Base-by-base conservation (phyloP, 1,140 invertebrate species). In the Trachymyrmex cornetzi region DNA sequence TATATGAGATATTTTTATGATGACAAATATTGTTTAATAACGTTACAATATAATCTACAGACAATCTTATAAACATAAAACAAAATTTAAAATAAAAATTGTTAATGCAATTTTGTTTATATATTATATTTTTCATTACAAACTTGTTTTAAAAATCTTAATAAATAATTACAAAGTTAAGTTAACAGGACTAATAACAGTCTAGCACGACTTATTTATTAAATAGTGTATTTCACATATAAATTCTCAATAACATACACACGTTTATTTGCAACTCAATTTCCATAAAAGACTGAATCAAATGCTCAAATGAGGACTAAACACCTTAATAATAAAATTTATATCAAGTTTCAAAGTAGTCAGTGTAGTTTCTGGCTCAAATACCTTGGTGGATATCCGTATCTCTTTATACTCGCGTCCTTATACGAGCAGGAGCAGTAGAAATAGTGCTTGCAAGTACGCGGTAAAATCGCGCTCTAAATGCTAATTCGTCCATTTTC, bases 401-500 rank as follows among this genome's bases (percentile, higher is more conserved):
- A 48, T 64, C 59, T 63, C 72, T 19, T 50, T 27, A 55, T 16
- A 55, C 14, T 75, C 61, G 48, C 61, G 34, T 75, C 75, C 63
- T n/a, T 34, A 27, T 22, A 50, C 59, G 44, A 22, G n/a, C 34
- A 14, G 24, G 11, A 16, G 61, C 6, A 9, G 5, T 19, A 1
- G 27, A 81, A 81, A 50, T 12, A n/a, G 38, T 24, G 38, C 5
- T 34, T 24, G 30, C 30, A 64, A 71, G 66, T 44, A n/a, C 38
- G 61, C 57, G 75, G 48, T 89, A 92, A 90, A 92, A 93, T 92
- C 90, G 86, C 88, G 87, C 80, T 93, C 91, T 93, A 92, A 93
- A 93, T 92, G 92, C 90, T 93, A 93, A 93, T 92, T 90, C 90
- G 80, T 89, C 87, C 91, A 93, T 92, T 92, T 92, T 89, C 90